Evolutionary conservation across 2,113 vertebrate genomes (phyloP).

Genomic region (Pelobates fuscus): DNA sequence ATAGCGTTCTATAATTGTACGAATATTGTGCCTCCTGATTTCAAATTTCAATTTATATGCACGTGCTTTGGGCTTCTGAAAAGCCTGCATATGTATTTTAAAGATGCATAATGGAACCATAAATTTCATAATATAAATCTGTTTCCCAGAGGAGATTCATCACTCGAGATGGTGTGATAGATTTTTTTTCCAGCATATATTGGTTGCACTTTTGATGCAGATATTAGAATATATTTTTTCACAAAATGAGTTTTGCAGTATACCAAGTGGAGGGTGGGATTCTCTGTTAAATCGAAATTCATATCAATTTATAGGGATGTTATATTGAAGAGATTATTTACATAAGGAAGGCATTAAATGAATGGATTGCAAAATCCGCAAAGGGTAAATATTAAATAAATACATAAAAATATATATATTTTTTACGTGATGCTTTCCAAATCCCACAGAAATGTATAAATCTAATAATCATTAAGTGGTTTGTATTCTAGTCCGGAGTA

Average conservation of each 20-base stretch:
- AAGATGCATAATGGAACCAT: slow-evolving; percentile 40
- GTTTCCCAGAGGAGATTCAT: slow-evolving; percentile 34
- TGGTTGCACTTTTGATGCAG: neutral
- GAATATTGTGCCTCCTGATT: slow-evolving; percentile 26
- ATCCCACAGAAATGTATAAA: no score
- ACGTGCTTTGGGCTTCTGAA: slow-evolving; percentile 38
- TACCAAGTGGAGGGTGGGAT: no score
- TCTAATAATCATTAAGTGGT: no score
- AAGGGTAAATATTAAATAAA: no score
- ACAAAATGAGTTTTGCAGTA: slow-evolving; percentile 5
- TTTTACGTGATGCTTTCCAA: no score
- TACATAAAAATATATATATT: no score
- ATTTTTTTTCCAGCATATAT: slow-evolving; percentile 18
- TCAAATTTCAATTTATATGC: slow-evolving; percentile 48
- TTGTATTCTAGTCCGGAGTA: no score
- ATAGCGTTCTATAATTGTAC: neutral
- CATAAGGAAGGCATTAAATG: no score
- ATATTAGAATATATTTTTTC: slow-evolving; percentile 29
- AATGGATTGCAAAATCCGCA: no score
- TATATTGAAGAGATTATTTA: no score
- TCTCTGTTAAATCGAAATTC: neutral
- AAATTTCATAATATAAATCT: slow-evolving; percentile 41
- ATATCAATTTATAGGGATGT: neutral
- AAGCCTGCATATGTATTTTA: slow-evolving; percentile 38
- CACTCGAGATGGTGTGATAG: slow-evolving; percentile 6